These are phyloP conservation scores for Chloroclystis v-ata DNA, from an alignment of 2,888 invertebrate species.

Conservation along the genomic window DNA sequence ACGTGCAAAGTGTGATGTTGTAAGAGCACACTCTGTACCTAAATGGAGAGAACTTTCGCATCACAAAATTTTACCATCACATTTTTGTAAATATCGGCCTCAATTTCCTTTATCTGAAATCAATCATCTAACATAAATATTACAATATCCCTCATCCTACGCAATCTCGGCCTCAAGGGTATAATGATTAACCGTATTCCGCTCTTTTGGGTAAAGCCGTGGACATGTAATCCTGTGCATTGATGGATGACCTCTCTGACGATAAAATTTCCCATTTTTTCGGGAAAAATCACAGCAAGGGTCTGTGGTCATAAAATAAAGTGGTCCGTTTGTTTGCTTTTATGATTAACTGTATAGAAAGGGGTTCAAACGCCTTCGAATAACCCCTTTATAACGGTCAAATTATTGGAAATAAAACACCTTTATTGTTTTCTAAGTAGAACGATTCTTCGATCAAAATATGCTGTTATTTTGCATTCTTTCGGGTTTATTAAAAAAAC, in stretches of 20 bases:
- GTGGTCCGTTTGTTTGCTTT: constrained; percentile 29
- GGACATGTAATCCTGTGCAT: constrained; percentile 50
- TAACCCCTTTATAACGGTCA: constrained; percentile 9
- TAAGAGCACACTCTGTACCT: background rate
- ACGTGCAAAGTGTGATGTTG: background rate
- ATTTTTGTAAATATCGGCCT: background rate
- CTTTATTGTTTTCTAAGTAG: background rate
- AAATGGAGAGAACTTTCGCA: background rate
- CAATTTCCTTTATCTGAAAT: constrained; percentile 15
- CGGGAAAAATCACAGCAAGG: constrained; percentile 39
- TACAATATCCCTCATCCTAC: constrained; percentile 19
- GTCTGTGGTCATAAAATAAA: constrained; percentile 30
- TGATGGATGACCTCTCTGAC: constrained; percentile 64
- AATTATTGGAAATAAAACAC: constrained; percentile 8
- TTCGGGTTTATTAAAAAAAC: no score
- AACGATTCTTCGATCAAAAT: background rate
- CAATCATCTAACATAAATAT: constrained; percentile 22
- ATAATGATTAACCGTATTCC: constrained; percentile 59
- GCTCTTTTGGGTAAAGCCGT: constrained; percentile 32
- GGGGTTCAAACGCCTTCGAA: constrained; percentile 19
- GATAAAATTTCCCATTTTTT: constrained; percentile 60
- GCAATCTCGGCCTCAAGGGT: constrained; percentile 40
- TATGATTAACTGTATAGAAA: constrained; percentile 26
- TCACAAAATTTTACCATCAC: background rate
- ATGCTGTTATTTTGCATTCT: background rate